A percentile compares a stretch with the other conserved stretches of the same genome.
Evolutionary conservation across 2,888 invertebrate genomes (phyloP).

Genomic region (Oxytorus armatus): DNA sequence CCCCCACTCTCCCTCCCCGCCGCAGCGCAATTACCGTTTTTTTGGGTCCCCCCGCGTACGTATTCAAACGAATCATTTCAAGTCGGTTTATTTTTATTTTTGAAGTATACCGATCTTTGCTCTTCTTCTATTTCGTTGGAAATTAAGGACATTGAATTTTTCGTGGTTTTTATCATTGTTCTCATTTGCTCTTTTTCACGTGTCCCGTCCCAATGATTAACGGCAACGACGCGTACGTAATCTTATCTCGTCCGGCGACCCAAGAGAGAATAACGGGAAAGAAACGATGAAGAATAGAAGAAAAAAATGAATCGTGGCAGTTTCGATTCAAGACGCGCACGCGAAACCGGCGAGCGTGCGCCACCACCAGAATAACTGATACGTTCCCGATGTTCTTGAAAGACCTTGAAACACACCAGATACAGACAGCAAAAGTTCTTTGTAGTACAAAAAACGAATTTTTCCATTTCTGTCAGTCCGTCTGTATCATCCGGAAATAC

Average conservation of each 20-base stretch:
- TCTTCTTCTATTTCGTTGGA: no score
- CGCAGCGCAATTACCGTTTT: no score
- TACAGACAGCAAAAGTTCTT: slow-evolving; percentile 1
- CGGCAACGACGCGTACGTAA: slow-evolving; percentile 6
- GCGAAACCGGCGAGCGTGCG: slow-evolving; percentile 29
- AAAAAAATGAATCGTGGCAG: slow-evolving; percentile 30
- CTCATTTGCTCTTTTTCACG: slow-evolving; percentile 1
- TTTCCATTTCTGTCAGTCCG: no score
- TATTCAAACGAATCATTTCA: no score
- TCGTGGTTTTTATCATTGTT: neutral
- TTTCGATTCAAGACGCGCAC: slow-evolving; percentile 39
- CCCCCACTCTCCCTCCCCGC: no score
- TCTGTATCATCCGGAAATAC: no score
- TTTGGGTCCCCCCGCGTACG: no score
- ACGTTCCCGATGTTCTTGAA: slow-evolving; percentile 14
- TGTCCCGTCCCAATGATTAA: slow-evolving; percentile 16
- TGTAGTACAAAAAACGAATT: no score
- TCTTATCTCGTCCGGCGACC: neutral
- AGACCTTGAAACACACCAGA: slow-evolving; percentile 4
- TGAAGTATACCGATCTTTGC: no score
- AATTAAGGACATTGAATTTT: neutral
- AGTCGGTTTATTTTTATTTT: no score
- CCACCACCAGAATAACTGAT: slow-evolving; percentile 39
- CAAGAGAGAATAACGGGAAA: neutral
- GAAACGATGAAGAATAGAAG: slow-evolving; percentile 4